A percentile compares a stretch with the other conserved stretches of the same genome.
Conservation (phyloP, 2,888 invertebrate species). For the Microctonus brassicae region DNA sequence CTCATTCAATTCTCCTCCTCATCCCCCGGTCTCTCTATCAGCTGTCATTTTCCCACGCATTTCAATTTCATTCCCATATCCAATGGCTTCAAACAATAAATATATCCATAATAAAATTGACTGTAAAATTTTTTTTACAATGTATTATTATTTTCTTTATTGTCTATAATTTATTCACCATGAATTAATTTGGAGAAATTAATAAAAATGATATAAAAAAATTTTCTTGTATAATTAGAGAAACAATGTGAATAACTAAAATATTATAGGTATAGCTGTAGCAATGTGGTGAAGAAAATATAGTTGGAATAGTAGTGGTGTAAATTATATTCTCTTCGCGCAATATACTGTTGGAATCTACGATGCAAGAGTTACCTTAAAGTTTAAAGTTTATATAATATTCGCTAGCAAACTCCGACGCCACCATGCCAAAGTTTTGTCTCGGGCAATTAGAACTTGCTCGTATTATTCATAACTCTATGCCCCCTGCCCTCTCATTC, state of each 20-base stretch:
- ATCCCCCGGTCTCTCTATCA: neutral
- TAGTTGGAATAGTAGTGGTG: neutral
- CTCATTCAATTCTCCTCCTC: neutral
- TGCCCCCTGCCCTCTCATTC: no score
- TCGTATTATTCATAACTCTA: conserved; percentile 67
- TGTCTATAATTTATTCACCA: neutral
- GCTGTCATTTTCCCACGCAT: neutral
- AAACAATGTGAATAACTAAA: neutral
- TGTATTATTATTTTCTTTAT: no score
- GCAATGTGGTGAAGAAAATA: neutral
- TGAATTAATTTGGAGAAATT: neutral
- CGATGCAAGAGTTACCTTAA: neutral
- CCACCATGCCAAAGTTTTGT: conserved; percentile 57
- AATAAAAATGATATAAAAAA: neutral
- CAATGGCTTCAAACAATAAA: no score
- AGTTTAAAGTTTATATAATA: conserved; percentile 21
- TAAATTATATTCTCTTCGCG: neutral
- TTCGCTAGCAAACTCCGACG: conserved; percentile 12
- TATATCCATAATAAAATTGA: no score
- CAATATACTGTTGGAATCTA: conserved; percentile 5
- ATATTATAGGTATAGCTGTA: neutral
- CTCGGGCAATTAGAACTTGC: conserved; percentile 68
- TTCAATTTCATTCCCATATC: no score
- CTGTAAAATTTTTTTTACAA: no score
- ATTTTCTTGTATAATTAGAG: neutral